A percentile compares a stretch with the other conserved stretches of the same genome.
These are phyloP conservation scores for Tautogolabrus adspersus DNA, from an alignment of 2,113 vertebrate species.

Conservation along the genomic window DNA sequence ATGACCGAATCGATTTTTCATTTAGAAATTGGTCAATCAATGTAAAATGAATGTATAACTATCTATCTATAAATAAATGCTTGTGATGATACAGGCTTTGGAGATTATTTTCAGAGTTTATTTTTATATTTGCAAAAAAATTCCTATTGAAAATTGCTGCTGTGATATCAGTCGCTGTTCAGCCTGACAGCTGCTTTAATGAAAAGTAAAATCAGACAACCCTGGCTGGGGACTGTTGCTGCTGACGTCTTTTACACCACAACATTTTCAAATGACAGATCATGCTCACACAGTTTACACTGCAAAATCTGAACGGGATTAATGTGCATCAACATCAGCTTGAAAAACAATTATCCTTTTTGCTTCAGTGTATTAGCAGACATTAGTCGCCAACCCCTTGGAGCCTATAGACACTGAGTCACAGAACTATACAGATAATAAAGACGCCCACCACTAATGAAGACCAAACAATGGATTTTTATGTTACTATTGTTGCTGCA, in stretches of 20 bases:
- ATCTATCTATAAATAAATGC: too few relatives aligned
- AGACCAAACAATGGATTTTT: slow-evolving; percentile 5
- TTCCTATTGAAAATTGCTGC: slow-evolving; percentile 6
- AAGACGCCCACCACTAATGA: not conserved
- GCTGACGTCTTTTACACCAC: not conserved
- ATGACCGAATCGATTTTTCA: not conserved
- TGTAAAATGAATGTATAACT: not conserved
- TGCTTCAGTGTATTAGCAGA: not conserved
- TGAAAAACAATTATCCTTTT: not conserved
- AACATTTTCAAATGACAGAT: not conserved
- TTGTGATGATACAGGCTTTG: not conserved
- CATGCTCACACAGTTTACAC: not conserved
- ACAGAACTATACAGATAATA: not conserved
- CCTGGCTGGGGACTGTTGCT: not conserved
- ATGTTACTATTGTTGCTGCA: not conserved
- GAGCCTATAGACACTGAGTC: not conserved
- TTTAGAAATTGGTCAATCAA: not conserved
- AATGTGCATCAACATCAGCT: not conserved
- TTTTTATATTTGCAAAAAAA: not conserved
- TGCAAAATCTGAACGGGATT: not conserved
- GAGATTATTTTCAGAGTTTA: not conserved
- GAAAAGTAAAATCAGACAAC: not conserved
- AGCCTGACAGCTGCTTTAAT: not conserved
- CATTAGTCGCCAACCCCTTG: not conserved
- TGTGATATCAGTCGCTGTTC: not conserved